Evolutionary conservation across 2,888 invertebrate genomes (phyloP), one percentile per base, ranked within the genome.

Genomic region (Morpho deidamia): DNA sequence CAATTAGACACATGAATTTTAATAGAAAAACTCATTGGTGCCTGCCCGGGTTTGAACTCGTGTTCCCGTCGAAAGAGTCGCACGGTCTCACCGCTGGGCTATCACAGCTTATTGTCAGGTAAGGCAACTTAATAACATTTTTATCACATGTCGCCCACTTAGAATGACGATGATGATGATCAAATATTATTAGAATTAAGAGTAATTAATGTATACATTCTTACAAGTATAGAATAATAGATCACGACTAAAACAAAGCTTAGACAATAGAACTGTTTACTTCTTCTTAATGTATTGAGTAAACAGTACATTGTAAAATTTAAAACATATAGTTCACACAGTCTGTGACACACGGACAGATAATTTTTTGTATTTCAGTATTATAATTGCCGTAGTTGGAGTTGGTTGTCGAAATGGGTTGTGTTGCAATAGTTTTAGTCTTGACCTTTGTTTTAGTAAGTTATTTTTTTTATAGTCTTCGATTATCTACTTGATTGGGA

Each of bases 291-390:
- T 61, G 59, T 67, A 64, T 63, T 62, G 56, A 64, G 23, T 68
- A 70, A 70, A 72, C 73, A 75, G 11, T 41, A 54, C 48, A 70
- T 70, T 74, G 70, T 69, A 61, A 8, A 56, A 58, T 59, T 53
- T 62, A 56, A 59, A 64, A 71, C 68, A 72, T 67, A 63, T 11
- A 48, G 11, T 51, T 69, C 67, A 35, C 67, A 68, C 61, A 62
- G 59, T 58, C 43, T 52, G 34, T 44, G 47, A 41, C 53, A 35
- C 62, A 51, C 59, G 23, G 41, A 48, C 11, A 33, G 47, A 65
- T 59, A 60, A 71, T 69, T 55, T 49, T 62, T 49, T 62, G 57
- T 41, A 45, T 50, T 43, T 62, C 68, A 76, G 68, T 75, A 14
- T 57, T 34, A 12, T 35, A 8, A 45, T 23, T 51, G 37, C 47